Evolutionary conservation across 1,140 invertebrate genomes (phyloP).

Genomic region (Adelges cooleyi): DNA sequence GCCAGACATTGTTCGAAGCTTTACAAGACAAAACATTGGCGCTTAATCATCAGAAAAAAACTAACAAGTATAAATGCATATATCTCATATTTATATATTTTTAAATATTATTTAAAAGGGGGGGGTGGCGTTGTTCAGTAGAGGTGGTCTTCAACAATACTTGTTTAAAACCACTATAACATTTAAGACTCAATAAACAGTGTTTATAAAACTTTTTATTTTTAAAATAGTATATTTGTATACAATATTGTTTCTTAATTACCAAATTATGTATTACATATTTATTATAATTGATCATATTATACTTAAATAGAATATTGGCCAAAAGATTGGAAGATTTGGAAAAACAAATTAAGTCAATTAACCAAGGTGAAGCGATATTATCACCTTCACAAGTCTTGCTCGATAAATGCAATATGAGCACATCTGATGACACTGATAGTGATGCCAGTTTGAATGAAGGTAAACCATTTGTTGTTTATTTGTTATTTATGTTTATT

Average conservation of each 20-base stretch:
- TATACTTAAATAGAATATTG: conserved; percentile 17
- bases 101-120: too few relatives aligned
- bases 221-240: not conserved
- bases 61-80: conserved; percentile 50
- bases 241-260: not conserved
- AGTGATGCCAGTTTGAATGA: not conserved
- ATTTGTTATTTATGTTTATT: too few relatives aligned
- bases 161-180: too few relatives aligned
- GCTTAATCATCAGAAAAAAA: conserved; percentile 68
- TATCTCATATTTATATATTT: too few relatives aligned
- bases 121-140: too few relatives aligned
- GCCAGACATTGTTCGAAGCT: conserved; percentile 63
- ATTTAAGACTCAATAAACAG: too few relatives aligned
- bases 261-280: not conserved
- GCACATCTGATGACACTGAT: conserved; percentile 20
- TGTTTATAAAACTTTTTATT: too few relatives aligned
- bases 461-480: too few relatives aligned
- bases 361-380: conserved; percentile 9
- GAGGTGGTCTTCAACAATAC: too few relatives aligned
- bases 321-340: conserved; percentile 20
- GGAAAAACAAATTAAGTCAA: not conserved
- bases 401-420: not conserved
- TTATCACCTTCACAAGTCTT: not conserved
- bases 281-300: too few relatives aligned
- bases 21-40: conserved; percentile 74